Evolutionary conservation across 2,797 vertebrate genomes (phyloP), one percentile per base, ranked within the genome.

Genomic region (Mormyrus proboscirostris): DNA sequence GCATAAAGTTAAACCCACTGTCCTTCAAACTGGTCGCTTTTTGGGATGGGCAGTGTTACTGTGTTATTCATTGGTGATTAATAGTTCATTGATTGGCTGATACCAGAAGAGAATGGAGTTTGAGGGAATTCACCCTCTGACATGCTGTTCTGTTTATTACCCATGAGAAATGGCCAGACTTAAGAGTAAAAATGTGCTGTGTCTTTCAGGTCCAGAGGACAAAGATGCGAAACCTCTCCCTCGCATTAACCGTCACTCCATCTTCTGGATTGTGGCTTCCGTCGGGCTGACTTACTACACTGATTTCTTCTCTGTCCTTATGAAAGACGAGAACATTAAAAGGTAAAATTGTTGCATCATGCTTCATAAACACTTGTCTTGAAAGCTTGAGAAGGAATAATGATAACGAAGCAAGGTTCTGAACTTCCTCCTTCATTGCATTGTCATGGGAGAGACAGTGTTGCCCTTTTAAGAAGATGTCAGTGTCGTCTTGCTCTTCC

Each of bases 221-320:
- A 94, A 95, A 92, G 96, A 97, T 65, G 94, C 91, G 38, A 97
- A 96, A 90, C 96, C 97, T 53, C 95, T 96, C 41, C 94, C 96
- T 88, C 97, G 97, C 91, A 91, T 99, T 88, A 99, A 99, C 92
- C 93, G 96, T 90, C 99, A 99, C 93, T 97, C 97, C 3, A 91
- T 98, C 3, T 99, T 99, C 95, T 99, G 99, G 99, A 97, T 99
- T 84, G 84, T 97, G 93, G 95, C 97, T 1, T 97, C 98, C 0
- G 90, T 97, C 83, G 93, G 93, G 88, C 94, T 98, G 91, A 99
- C 98, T 0, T 99, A 99, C 92, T 99, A 99, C 6, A 93, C 96
- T 14, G 98, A 99, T 85, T 99, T 99, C 93, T 94, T 99, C 53
- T 93, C 89, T 82, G 95, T 96, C 86, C 87, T 99, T 79, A 94